Conservation (phyloP, 2,888 invertebrate species). For the Chirona hameri region DNA sequence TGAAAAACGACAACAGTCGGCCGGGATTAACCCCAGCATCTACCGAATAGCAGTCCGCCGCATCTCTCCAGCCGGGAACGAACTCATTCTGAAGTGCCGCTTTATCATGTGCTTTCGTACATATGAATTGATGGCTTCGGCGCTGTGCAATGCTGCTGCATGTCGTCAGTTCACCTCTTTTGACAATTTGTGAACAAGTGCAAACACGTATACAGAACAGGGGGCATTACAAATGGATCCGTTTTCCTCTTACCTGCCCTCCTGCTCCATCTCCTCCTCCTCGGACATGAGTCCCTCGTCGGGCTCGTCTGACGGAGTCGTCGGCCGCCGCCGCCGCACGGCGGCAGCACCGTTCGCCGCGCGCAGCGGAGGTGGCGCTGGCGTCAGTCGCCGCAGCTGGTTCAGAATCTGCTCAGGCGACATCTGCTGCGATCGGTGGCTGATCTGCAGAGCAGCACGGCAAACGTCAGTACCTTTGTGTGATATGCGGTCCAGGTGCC, state of each 20-base stretch:
- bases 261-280: background rate
- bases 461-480: background rate
- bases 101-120: too few relatives aligned
- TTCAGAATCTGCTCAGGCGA: slow-evolving; percentile 7
- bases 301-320: background rate
- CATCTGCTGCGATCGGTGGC: background rate
- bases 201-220: too few relatives aligned
- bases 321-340: background rate
- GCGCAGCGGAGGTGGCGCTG: background rate
- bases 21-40: too few relatives aligned
- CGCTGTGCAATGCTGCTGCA: too few relatives aligned
- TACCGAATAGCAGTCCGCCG: too few relatives aligned
- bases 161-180: too few relatives aligned
- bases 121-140: too few relatives aligned
- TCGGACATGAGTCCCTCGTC: slow-evolving; percentile 4
- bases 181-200: too few relatives aligned
- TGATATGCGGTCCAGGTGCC: too few relatives aligned
- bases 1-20: background rate
- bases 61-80: too few relatives aligned
- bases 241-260: background rate
- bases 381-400: slow-evolving; percentile 5
- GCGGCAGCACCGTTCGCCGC: slow-evolving; percentile 13
- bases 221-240: too few relatives aligned
- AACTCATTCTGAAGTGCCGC: too few relatives aligned
- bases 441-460: background rate